These are phyloP conservation scores for Apoderus coryli DNA, from an alignment of 2,888 invertebrate genomes.

Conservation along the genomic window DNA sequence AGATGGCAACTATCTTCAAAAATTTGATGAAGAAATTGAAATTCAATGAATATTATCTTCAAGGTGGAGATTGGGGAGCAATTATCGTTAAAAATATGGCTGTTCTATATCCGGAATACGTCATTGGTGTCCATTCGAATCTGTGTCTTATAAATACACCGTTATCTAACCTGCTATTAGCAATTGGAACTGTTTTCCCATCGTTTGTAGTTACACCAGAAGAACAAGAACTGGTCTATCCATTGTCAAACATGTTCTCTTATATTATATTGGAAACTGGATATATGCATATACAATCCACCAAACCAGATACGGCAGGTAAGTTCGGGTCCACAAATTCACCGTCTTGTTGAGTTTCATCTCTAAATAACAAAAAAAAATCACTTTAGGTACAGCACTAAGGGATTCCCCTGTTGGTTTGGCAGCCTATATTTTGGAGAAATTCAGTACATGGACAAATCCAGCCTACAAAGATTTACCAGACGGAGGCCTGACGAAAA, in stretches of 20 bases:
- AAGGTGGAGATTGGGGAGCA: conserved; percentile 77
- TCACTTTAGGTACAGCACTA: conserved; percentile 49
- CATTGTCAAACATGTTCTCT: conserved; percentile 30
- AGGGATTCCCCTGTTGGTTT: conserved; percentile 70
- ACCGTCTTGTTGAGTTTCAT: too few relatives aligned
- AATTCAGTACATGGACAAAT: conserved; percentile 67
- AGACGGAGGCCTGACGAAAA: conserved; percentile 52
- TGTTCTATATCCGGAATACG: conserved; percentile 43
- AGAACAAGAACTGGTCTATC: conserved; percentile 37
- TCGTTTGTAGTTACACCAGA: conserved; percentile 41
- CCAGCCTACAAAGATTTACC: conserved; percentile 31
- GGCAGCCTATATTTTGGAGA: conserved; percentile 82
- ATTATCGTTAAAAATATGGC: conserved; percentile 46
- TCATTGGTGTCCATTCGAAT: conserved; percentile 45
- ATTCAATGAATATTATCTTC: conserved; percentile 48
- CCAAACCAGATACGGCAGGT: conserved; percentile 84
- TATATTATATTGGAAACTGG: conserved; percentile 39
- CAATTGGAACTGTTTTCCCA: conserved; percentile 42
- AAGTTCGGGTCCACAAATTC: conserved; percentile 17
- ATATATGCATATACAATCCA: conserved; percentile 67
- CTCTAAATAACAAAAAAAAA: too few relatives aligned
- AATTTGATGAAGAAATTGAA: conserved; percentile 59
- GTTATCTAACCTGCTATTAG: conserved; percentile 25
- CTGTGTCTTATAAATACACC: conserved; percentile 35
- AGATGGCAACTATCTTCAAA: conserved; percentile 44